Conservation (phyloP, 2,888 invertebrate species). For the Onchidella celtica region DNA sequence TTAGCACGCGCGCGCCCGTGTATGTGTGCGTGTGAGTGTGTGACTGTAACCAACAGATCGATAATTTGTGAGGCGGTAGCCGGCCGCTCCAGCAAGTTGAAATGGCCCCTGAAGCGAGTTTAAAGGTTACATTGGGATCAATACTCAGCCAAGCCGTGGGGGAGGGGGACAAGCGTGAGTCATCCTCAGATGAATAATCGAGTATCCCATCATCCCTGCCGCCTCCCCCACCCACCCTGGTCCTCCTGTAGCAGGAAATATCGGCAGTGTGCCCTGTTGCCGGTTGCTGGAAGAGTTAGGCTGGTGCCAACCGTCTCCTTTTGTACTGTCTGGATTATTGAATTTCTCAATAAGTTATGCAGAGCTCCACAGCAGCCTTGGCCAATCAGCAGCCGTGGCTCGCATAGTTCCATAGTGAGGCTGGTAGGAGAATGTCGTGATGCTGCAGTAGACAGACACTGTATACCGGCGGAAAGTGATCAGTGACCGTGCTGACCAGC, state of each 20-base stretch:
- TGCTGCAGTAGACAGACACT: conserved; percentile 28
- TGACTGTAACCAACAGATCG: too few species aligned
- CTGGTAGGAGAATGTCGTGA: background rate
- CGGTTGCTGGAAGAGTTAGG: background rate
- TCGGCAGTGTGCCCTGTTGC: too few species aligned
- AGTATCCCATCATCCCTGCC: background rate
- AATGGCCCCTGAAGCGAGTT: too few species aligned
- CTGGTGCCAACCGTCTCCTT: conserved; percentile 18
- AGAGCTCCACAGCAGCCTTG: conserved; percentile 23
- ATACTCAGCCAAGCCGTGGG: too few species aligned
- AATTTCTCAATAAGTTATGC: conserved; percentile 40
- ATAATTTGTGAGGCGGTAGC: too few species aligned
- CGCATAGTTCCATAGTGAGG: conserved; percentile 13
- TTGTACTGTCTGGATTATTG: conserved; percentile 18
- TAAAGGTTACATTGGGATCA: too few species aligned
- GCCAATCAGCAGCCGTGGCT: conserved; percentile 20
- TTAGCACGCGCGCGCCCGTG: too few species aligned
- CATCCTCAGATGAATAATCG: conserved; percentile 7
- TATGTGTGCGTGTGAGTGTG: too few species aligned
- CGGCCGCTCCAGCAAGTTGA: too few species aligned
- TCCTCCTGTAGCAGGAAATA: too few species aligned
- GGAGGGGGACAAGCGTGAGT: conserved; percentile 2
- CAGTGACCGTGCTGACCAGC: too few species aligned
- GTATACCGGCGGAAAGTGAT: too few species aligned
- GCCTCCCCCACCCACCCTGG: background rate